Percentiles rank a stretch among this genome's conserved stretches.
These are phyloP conservation scores for Mus pahari DNA, from an alignment of 2,113 vertebrate species.

Conservation along the genomic window DNA sequence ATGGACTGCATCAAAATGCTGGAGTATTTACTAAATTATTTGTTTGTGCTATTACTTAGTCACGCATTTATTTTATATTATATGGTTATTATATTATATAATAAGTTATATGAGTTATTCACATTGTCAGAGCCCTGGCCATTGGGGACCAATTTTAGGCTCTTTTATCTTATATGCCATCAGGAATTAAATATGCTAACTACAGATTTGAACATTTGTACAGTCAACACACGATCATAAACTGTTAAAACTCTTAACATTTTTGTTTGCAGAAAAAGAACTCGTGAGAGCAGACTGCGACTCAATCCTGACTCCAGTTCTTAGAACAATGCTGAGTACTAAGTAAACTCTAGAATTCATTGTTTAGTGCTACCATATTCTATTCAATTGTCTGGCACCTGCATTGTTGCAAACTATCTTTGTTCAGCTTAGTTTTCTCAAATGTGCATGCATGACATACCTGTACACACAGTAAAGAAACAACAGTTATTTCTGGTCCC, in stretches of 20 bases:
- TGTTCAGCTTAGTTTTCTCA: not conserved
- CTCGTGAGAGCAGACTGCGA: too few relatives aligned
- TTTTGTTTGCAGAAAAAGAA: not conserved
- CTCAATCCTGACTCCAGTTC: not conserved
- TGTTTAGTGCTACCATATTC: not conserved
- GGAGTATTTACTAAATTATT: not conserved
- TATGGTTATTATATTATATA: not conserved
- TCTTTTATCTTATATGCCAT: not conserved
- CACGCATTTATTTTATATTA: not conserved
- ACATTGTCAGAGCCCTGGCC: not conserved
- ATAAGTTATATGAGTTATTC: not conserved
- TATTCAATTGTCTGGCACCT: not conserved
- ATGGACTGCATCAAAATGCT: not conserved
- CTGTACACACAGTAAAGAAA: rapidly evolving
- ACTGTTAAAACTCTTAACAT: not conserved
- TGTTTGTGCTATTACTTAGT: not conserved
- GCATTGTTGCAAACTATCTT: not conserved
- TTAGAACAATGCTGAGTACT: not conserved
- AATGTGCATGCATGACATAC: not conserved
- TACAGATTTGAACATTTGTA: not conserved
- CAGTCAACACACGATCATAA: not conserved
- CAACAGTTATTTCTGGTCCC: not conserved
- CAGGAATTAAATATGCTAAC: not conserved
- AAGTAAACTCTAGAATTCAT: not conserved
- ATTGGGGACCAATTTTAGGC: not conserved